Base-by-base conservation (phyloP, 2,797 vertebrate genomes). In the Erpetoichthys calabaricus region DNA sequence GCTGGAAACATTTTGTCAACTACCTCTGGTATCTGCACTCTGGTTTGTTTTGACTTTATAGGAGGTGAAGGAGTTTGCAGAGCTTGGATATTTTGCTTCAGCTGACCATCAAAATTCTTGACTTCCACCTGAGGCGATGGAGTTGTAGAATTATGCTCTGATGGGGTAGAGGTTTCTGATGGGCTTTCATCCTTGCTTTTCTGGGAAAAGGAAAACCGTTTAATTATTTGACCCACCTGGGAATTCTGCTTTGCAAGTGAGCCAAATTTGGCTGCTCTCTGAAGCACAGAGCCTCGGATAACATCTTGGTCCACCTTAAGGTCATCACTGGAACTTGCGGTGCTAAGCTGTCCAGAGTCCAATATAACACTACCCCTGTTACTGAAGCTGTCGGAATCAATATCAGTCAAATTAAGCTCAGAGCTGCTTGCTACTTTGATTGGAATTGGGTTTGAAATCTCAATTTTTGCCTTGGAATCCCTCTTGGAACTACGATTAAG, bases 381-480 rank as follows among this genome's bases (percentile, higher is more conserved):
- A 77, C 94, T 96, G 52, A 83, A 10, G 54, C 81, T 79, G 8
- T 97, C 95, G 0, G 91, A 92, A 62, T 98, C 95, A 0, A 97
- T 90, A 73, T 97, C 94, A 0, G 92, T 95, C 49, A 98, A 84
- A 53, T 87, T 91, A 64, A 97, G 82, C 72, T 98, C 92, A 0
- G 80, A 87, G 79, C 89, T 83, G 2, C 89, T 94, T 66, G 89
- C 92, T 70, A 98, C 95, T 75, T 97, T 98, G 77, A 98, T 98
- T 58, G 95, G 95, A 60, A 98, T 98, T 55, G 95, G 94, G 75
- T 91, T 91, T 62, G 95, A 98, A 77, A 98, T 98, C 77, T 97
- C 95, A 67, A 96, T 70, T 64, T 92, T 93, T 44, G 74, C 80
- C 75, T 83, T 92, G 52, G 90, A 89, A 56, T 97, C 95, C 0